Conservation (phyloP, 2,797 vertebrate genomes). For the Eutrigla gurnardus region DNA sequence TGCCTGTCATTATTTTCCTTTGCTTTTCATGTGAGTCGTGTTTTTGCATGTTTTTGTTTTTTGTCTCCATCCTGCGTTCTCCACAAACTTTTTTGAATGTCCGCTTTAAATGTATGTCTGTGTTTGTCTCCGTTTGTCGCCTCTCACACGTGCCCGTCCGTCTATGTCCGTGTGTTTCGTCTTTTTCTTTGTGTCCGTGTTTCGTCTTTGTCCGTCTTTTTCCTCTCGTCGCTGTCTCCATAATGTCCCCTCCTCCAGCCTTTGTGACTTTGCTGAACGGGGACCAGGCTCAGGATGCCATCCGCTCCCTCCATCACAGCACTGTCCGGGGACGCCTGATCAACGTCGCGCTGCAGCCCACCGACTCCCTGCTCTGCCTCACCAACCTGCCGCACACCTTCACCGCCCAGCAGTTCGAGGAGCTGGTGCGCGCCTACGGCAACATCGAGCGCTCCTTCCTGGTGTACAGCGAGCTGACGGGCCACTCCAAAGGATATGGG, state of each 20-base stretch:
- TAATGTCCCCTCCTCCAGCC: conserved; percentile 86
- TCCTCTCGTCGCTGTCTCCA: conserved; percentile 71
- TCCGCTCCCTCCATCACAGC: conserved; percentile 91
- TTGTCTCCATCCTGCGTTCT: conserved; percentile 25
- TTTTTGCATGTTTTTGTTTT: conserved; percentile 62
- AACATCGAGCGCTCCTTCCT: conserved; percentile 96
- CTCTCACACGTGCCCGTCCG: conserved; percentile 41
- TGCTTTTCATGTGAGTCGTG: conserved; percentile 53
- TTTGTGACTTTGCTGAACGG: conserved; percentile 97
- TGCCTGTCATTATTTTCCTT: conserved; percentile 54
- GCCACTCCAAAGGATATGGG: conserved; percentile 96
- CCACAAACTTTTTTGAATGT: conserved; percentile 59
- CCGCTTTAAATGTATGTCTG: conserved; percentile 72
- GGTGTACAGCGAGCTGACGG: conserved; percentile 93
- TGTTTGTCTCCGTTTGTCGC: conserved; percentile 50
- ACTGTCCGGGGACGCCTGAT: conserved; percentile 92
- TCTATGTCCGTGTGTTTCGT: conserved; percentile 65
- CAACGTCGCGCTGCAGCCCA: conserved; percentile 94
- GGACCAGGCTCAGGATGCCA: conserved; percentile 96
- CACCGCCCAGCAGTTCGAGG: conserved; percentile 91
- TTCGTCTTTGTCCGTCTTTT: conserved; percentile 41
- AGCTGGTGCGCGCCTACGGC: conserved; percentile 92
- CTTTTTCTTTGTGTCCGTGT: conserved; percentile 64
- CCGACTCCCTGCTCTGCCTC: conserved; percentile 95
- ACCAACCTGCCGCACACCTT: conserved; percentile 93